Evolutionary conservation across 2,888 invertebrate species (phyloP).

Genomic region (Lacanobia oleracea): DNA sequence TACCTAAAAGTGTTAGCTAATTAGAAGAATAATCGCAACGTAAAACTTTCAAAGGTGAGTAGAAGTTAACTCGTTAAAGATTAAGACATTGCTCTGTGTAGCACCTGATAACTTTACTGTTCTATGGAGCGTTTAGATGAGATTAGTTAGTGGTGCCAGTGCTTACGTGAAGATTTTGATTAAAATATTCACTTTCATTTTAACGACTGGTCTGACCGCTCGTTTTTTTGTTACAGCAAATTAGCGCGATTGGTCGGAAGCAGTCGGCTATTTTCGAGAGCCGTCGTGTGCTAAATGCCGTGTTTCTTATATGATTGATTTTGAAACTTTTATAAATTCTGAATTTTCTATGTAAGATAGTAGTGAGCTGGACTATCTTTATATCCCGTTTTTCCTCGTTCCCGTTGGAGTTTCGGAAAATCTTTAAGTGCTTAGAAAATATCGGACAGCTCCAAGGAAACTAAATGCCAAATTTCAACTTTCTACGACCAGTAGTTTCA

Average conservation of each 20-base stretch:
- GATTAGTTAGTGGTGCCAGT: slow-evolving; percentile 45
- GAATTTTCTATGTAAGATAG: too few species aligned
- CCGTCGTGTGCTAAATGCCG: too few species aligned
- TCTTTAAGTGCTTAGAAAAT: too few species aligned
- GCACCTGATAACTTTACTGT: slow-evolving; percentile 70
- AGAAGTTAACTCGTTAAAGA: slow-evolving; percentile 70
- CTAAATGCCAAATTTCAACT: too few species aligned
- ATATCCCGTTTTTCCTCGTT: too few species aligned
- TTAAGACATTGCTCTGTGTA: slow-evolving; percentile 68
- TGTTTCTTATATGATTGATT: too few species aligned
- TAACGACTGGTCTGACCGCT: not conserved
- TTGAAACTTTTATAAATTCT: too few species aligned
- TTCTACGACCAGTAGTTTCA: too few species aligned
- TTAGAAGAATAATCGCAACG: slow-evolving; percentile 64
- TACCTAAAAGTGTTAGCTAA: slow-evolving; percentile 42
- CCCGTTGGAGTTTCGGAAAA: too few species aligned
- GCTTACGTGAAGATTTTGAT: not conserved
- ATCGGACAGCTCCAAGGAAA: too few species aligned
- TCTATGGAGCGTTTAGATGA: slow-evolving; percentile 51
- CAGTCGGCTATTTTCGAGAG: too few species aligned
- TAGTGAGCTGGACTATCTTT: too few species aligned
- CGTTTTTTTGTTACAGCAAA: not conserved
- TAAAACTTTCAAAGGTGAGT: slow-evolving; percentile 66
- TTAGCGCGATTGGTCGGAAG: not conserved
- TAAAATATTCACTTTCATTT: not conserved